Conservation (phyloP, 2,797 vertebrate species). For the Phrynocephalus vlangalii region DNA sequence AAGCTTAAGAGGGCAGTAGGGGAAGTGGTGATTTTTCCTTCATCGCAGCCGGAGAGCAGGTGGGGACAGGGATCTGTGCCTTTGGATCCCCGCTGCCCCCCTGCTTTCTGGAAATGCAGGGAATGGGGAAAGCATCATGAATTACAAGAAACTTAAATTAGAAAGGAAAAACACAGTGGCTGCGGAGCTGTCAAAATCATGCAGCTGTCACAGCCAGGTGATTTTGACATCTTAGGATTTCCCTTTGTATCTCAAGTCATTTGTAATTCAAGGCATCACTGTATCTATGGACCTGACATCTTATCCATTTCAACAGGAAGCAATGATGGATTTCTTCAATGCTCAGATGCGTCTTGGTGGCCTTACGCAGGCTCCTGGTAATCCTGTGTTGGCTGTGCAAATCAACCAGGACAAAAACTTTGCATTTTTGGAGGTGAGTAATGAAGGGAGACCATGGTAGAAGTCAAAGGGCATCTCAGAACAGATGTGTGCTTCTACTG, state of each 20-base stretch:
- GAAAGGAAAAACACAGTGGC: too few relatives aligned
- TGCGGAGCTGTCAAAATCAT: too few relatives aligned
- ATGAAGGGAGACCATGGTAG: background rate
- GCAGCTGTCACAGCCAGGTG: too few relatives aligned
- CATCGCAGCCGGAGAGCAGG: too few relatives aligned
- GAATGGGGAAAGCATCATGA: too few relatives aligned
- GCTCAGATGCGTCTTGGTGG: slow-evolving; percentile 95
- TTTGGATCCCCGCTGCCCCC: too few relatives aligned
- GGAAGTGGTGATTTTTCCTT: too few relatives aligned
- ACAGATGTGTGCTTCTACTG: background rate
- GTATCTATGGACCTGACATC: slow-evolving; percentile 48
- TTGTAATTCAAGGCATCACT: slow-evolving; percentile 26
- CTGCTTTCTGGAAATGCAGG: too few relatives aligned
- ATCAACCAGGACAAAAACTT: slow-evolving; percentile 98
- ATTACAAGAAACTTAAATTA: too few relatives aligned
- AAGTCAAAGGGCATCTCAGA: background rate
- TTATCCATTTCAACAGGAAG: slow-evolving; percentile 81
- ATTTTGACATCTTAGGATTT: too few relatives aligned
- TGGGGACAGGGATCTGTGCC: too few relatives aligned
- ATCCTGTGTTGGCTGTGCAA: slow-evolving; percentile 94
- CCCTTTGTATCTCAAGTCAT: too few relatives aligned
- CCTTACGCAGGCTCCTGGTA: slow-evolving; percentile 92
- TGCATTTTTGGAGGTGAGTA: slow-evolving; percentile 90
- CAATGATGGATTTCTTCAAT: slow-evolving; percentile 98
- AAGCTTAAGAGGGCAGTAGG: background rate